Conservation (phyloP, 2,888 invertebrate genomes). For the Chrysotoxum bicinctum region DNA sequence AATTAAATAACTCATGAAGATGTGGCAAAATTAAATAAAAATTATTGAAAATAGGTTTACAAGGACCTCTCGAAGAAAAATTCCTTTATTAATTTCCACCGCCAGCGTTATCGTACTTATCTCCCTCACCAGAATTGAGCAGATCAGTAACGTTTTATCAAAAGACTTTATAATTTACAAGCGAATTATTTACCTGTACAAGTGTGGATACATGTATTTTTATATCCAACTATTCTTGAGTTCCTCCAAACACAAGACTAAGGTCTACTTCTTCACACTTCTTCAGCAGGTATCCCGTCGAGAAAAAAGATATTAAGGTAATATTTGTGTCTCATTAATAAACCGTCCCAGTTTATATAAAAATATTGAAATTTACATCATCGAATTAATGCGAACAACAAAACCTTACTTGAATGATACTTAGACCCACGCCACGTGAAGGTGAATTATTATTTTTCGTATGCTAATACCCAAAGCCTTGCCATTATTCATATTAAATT, state of each 20-base stretch:
- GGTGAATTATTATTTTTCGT: slow-evolving; percentile 38
- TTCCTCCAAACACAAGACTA: background rate
- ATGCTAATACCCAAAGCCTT: slow-evolving; percentile 34
- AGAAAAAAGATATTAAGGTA: background rate
- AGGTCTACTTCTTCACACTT: background rate
- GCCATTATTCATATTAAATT: slow-evolving; percentile 39
- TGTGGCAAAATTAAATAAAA: no score
- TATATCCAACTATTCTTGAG: no score
- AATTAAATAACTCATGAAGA: no score
- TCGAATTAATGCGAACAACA: slow-evolving; percentile 30
- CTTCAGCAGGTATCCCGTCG: background rate
- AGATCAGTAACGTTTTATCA: no score
- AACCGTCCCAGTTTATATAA: background rate
- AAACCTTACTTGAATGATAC: slow-evolving; percentile 57
- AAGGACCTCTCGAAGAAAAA: no score
- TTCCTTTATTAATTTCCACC: no score
- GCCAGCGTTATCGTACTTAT: no score
- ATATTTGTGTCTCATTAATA: background rate
- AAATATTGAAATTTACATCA: background rate
- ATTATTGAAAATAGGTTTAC: no score
- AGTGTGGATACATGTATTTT: no score
- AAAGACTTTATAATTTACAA: no score
- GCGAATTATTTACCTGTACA: no score
- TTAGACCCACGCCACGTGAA: slow-evolving; percentile 57
- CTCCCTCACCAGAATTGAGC: no score